Base-by-base conservation (phyloP, 2,113 vertebrate species). In the Alouatta palliata region DNA sequence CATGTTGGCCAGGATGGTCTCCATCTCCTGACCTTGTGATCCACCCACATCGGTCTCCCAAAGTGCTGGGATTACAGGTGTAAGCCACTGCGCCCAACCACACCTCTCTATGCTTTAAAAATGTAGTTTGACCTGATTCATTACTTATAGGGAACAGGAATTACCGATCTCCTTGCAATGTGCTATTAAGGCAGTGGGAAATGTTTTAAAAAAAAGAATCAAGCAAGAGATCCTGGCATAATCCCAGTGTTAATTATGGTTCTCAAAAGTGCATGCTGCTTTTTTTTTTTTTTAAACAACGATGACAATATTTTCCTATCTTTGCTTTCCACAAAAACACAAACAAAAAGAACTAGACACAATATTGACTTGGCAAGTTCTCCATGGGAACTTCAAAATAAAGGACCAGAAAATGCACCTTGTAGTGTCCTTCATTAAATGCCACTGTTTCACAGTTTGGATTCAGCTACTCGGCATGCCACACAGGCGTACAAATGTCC, bases 251-350 rank as follows among this genome's bases (percentile, higher is more conserved):
- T 86, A 96, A 96, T 93, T 95, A 81, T n/a, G n/a, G 64, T 30
- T 95, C 77, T 91, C 30, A 96, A 87, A 96, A 97, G 47, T 85
- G 68, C 92, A 61, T 5, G 4, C 27, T 56, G 37, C 82, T 54
- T 77, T 92, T 83, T 71, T 66, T 66, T 92, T 80, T 83, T 71
- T 66, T 66, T 92, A 75, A 95, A 86, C 27, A 32, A 47, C 27
- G n/a, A 86, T 71, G 45, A 80, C 40, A 87, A 85, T 91, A 96
- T 87, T 97, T 96, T 84, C 76, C n/a, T 70, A 87, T 19, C 17
- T 97, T 90, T 97, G 56, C 81, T 96, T 97, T 85, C 90, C 86
- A 91, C 76, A 83, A 96, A 97, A 95, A 87, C 40, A 95, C 43
- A 87, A 90, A 91, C 77, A 95, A 79, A 90, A 97, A 68, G 47